A percentile compares a stretch with the other conserved stretches of the same genome.
These are phyloP conservation scores for Amphimallon solstitiale DNA, from an alignment of 2,888 invertebrate species.

Conservation along the genomic window DNA sequence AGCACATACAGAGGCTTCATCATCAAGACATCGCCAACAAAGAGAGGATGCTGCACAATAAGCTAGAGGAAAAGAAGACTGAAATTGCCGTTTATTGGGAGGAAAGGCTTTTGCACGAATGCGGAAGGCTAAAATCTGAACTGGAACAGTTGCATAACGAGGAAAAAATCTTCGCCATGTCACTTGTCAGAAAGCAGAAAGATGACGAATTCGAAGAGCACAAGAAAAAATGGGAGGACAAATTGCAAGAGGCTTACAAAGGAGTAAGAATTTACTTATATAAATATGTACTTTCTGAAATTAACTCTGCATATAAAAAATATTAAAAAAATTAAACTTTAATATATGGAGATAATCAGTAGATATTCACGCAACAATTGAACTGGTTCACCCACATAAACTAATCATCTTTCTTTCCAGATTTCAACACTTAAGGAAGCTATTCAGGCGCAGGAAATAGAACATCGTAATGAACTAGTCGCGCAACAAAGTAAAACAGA, in stretches of 20 bases:
- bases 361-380: too few relatives aligned
- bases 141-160: constrained; percentile 71
- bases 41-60: constrained; percentile 57
- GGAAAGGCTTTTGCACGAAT: constrained; percentile 70
- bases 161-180: constrained; percentile 69
- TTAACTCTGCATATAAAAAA: not conserved
- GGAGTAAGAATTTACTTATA: too few relatives aligned
- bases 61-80: constrained; percentile 66
- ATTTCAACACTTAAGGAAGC: constrained; percentile 73
- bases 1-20: constrained; percentile 60
- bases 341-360: too few relatives aligned
- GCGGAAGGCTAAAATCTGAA: constrained; percentile 70
- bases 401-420: constrained; percentile 59
- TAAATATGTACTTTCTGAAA: not conserved
- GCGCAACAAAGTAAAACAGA: constrained; percentile 74
- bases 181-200: constrained; percentile 67
- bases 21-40: constrained; percentile 63
- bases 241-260: constrained; percentile 63
- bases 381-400: not conserved
- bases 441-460: constrained; percentile 72
- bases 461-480: constrained; percentile 66
- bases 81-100: constrained; percentile 73
- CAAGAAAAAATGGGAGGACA: constrained; percentile 67
- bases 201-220: constrained; percentile 68
- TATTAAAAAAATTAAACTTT: not conserved